Evolutionary conservation across 2,888 invertebrate genomes (phyloP).

Genomic region (Lycaena phlaeas): DNA sequence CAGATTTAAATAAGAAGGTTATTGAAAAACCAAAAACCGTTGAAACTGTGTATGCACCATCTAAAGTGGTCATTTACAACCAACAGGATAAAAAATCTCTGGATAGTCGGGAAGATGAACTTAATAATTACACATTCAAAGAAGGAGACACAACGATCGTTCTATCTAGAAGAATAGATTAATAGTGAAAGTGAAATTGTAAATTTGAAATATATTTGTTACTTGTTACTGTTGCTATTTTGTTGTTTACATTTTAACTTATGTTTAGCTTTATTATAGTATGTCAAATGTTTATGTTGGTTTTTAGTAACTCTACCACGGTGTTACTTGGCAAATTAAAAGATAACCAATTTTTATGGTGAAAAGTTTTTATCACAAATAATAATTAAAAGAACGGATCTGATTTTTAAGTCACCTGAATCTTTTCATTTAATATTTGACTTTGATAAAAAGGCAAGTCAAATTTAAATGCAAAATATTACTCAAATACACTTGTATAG

Average conservation of each 20-base stretch:
- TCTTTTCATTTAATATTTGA: no score
- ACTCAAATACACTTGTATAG: no score
- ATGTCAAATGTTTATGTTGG: neutral
- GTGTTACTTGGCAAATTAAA: no score
- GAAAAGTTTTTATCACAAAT: no score
- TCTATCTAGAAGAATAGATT: neutral
- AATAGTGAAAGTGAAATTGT: neutral
- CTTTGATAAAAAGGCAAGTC: no score
- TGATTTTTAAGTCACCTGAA: no score
- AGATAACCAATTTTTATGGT: no score
- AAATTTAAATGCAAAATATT: no score
- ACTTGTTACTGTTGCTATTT: neutral
- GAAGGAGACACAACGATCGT: conserved; percentile 5
- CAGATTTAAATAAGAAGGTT: conserved; percentile 12
- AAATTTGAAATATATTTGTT: neutral
- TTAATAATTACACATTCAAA: conserved; percentile 1
- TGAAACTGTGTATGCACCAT: conserved; percentile 47
- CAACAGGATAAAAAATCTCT: neutral
- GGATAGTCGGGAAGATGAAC: conserved; percentile 1
- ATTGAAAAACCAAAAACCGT: no score
- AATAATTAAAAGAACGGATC: no score
- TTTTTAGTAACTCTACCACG: no score
- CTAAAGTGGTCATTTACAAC: conserved; percentile 49
- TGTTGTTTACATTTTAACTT: neutral
- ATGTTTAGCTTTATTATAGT: neutral